Evolutionary conservation across 2,797 vertebrate genomes (phyloP).

Genomic region (Pempheris klunzingeri): DNA sequence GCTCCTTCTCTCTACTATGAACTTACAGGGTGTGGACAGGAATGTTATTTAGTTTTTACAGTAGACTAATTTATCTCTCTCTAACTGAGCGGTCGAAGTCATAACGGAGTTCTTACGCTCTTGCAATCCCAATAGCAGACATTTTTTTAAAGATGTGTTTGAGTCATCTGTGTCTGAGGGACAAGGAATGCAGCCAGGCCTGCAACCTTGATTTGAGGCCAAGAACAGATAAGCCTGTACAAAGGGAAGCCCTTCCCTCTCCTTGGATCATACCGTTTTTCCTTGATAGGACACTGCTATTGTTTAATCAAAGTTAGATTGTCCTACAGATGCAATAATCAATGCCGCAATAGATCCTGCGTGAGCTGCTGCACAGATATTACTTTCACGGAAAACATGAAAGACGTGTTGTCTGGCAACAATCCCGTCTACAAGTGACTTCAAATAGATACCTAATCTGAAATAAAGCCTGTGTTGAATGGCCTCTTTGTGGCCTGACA

Average conservation of each 20-base stretch:
- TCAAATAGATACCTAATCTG: conserved; percentile 24
- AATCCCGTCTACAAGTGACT: neutral
- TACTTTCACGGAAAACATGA: neutral
- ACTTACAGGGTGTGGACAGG: conserved; percentile 29
- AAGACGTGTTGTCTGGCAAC: neutral
- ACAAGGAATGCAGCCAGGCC: conserved; percentile 53
- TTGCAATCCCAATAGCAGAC: conserved; percentile 15
- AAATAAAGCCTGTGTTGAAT: neutral
- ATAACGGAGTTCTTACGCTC: neutral
- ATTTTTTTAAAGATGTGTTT: conserved; percentile 25
- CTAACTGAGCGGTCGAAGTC: neutral
- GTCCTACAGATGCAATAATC: conserved; percentile 24
- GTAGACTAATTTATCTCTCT: conserved; percentile 9
- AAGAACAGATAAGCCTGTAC: conserved; percentile 66
- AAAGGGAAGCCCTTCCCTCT: conserved; percentile 70
- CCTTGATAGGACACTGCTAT: conserved; percentile 32
- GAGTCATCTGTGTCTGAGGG: conserved; percentile 21
- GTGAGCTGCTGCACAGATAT: conserved; percentile 7
- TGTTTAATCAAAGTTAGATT: conserved; percentile 38
- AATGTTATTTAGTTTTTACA: no score
- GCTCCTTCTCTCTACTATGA: neutral
- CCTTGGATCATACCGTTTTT: conserved; percentile 26
- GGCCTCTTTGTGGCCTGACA: conserved; percentile 15
- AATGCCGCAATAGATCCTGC: neutral
- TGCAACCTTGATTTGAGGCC: conserved; percentile 62